Conservation (phyloP, 2,888 invertebrate species). For the Romanomermis culicivorax region DNA sequence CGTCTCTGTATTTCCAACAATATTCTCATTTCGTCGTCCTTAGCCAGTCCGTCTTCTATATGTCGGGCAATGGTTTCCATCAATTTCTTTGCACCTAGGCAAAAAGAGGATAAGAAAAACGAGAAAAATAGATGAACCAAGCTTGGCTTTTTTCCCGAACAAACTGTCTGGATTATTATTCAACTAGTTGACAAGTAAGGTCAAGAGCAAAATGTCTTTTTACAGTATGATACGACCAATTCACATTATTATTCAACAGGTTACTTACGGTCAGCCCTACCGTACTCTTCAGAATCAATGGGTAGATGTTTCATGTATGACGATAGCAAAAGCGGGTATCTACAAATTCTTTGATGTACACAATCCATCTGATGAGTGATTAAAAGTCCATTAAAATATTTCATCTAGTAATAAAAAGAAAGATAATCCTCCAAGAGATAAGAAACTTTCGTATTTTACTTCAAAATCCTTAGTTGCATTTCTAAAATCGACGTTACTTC, state of each 20-base stretch:
- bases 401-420: no score
- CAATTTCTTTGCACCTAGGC: not conserved
- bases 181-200: no score
- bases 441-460: not conserved
- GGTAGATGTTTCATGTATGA: slow-evolving; percentile 10
- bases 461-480: not conserved
- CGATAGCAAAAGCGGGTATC: slow-evolving; percentile 10
- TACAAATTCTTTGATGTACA: slow-evolving; percentile 11
- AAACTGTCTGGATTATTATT: no score
- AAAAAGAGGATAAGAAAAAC: no score
- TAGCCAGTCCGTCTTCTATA: slow-evolving; percentile 1
- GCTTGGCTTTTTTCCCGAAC: no score
- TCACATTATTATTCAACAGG: no score
- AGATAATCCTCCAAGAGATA: no score
- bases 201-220: no score
- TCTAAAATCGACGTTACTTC: not conserved
- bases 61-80: not conserved
- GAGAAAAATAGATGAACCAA: no score
- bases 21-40: slow-evolving; percentile 1
- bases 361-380: slow-evolving; percentile 8
- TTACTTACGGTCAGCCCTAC: no score
- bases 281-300: no score
- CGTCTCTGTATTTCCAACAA: slow-evolving; percentile 4
- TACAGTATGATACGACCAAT: no score
- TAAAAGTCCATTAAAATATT: slow-evolving; percentile 1